Evolutionary conservation across 2,888 invertebrate genomes (phyloP).

Genomic region (Lithophane socia): DNA sequence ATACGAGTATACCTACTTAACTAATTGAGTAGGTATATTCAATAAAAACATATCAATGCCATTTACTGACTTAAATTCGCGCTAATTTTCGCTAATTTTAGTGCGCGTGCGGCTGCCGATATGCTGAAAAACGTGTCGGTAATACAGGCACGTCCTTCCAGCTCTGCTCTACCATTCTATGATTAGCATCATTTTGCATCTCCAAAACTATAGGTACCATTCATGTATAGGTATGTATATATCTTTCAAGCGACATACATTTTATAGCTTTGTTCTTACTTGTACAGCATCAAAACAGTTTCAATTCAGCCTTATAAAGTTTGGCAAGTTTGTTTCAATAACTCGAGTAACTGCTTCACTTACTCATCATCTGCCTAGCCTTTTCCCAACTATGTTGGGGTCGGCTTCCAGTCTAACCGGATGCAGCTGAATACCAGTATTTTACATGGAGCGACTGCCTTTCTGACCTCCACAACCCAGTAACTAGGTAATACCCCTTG

Average conservation of each 20-base stretch:
- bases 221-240: not conserved
- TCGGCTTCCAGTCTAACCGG: no score
- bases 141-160: not conserved
- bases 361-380: no score
- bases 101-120: not conserved
- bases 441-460: no score
- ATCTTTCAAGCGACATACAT: not conserved
- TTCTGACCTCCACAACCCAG: no score
- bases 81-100: not conserved
- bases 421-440: no score
- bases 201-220: not conserved
- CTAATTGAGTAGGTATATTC: not conserved
- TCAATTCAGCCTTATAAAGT: constrained; percentile 1
- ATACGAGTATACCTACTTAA: no score
- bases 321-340: not conserved
- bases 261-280: not conserved
- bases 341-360: not conserved
- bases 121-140: not conserved
- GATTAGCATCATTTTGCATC: not conserved
- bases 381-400: no score
- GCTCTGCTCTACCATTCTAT: no score
- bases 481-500: no score
- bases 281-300: not conserved
- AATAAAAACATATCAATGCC: not conserved
- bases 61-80: not conserved